phyloP scores from a whole-genome alignment of 1,140 invertebrate genomes.

The Drosophila pruinosa region DNA sequence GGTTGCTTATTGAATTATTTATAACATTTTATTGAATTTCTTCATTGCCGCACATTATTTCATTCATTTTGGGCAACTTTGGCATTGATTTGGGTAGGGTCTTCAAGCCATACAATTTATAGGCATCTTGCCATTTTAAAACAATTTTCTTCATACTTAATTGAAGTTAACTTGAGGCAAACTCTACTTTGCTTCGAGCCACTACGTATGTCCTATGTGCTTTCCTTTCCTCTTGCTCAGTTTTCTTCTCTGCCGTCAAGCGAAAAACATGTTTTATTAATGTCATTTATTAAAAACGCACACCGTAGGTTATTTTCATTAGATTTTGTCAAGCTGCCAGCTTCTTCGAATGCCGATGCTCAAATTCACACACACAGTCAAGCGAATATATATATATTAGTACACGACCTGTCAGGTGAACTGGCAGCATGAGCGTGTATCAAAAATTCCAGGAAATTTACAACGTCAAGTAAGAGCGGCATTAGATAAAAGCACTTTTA shows the following conservation, averaged over 20 bases:
- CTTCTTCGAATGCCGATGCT: slow-evolving; percentile 12
- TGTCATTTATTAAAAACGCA: slow-evolving; percentile 69
- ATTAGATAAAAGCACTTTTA: background rate
- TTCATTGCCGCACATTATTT: slow-evolving; percentile 56
- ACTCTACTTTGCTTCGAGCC: slow-evolving; percentile 4
- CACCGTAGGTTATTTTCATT: slow-evolving; percentile 55
- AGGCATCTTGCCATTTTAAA: slow-evolving; percentile 12
- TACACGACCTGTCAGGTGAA: background rate
- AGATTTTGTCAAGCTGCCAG: slow-evolving; percentile 39
- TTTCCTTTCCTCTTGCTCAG: background rate
- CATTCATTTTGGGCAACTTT: slow-evolving; percentile 18
- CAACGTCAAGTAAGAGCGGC: slow-evolving; percentile 2
- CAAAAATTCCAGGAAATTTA: slow-evolving; percentile 39
- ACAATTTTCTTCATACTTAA: slow-evolving; percentile 40
- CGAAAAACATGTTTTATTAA: slow-evolving; percentile 67
- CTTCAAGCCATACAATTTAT: slow-evolving; percentile 15
- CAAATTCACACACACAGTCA: background rate
- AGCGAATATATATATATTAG: slow-evolving; percentile 5
- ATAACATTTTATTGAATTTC: slow-evolving; percentile 75
- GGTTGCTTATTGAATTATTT: slow-evolving; percentile 70
- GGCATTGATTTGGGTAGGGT: slow-evolving; percentile 61
- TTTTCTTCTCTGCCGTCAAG: background rate
- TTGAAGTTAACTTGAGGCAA: slow-evolving; percentile 35
- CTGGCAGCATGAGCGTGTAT: slow-evolving; percentile 1
- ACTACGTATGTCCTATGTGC: background rate